Percentiles rank a stretch among this genome's conserved stretches.
Evolutionary conservation across 2,113 vertebrate species (phyloP).

Genomic region (Sapajus apella): DNA sequence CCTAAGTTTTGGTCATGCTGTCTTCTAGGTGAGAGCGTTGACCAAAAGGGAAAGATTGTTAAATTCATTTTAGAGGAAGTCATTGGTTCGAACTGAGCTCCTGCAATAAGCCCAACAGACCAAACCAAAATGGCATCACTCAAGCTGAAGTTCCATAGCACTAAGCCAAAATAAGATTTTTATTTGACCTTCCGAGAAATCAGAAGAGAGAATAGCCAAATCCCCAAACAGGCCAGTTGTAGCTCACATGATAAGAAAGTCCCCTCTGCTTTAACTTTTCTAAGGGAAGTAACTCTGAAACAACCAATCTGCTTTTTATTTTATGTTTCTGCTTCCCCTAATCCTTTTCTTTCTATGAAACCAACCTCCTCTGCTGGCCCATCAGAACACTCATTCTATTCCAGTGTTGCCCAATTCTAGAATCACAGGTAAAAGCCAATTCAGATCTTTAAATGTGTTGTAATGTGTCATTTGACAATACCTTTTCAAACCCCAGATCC

Average conservation of each 20-base stretch:
- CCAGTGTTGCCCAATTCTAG: not conserved
- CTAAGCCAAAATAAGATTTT: not conserved
- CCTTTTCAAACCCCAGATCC: not conserved
- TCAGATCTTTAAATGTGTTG: not conserved
- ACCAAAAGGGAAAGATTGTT: not conserved
- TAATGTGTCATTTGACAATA: not conserved
- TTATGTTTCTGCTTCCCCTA: not conserved
- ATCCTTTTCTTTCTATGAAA: not conserved
- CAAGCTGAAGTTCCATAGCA: not conserved
- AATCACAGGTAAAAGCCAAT: not conserved
- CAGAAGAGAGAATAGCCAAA: not conserved
- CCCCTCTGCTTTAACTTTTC: not conserved
- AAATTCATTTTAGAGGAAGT: not conserved
- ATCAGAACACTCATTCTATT: not conserved
- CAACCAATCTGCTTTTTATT: not conserved
- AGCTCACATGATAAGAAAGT: not conserved
- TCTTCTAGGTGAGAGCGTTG: not conserved
- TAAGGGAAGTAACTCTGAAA: not conserved
- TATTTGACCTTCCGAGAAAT: not conserved
- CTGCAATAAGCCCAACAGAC: not conserved
- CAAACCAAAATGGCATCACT: not conserved
- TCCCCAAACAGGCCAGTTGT: not conserved
- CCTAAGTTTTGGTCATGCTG: not conserved
- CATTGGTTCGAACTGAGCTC: not conserved
- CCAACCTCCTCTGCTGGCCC: not conserved